Evolutionary conservation across 2,888 invertebrate species (phyloP), one percentile per base, ranked within the genome.

Genomic region (Eremobia ochroleuca): DNA sequence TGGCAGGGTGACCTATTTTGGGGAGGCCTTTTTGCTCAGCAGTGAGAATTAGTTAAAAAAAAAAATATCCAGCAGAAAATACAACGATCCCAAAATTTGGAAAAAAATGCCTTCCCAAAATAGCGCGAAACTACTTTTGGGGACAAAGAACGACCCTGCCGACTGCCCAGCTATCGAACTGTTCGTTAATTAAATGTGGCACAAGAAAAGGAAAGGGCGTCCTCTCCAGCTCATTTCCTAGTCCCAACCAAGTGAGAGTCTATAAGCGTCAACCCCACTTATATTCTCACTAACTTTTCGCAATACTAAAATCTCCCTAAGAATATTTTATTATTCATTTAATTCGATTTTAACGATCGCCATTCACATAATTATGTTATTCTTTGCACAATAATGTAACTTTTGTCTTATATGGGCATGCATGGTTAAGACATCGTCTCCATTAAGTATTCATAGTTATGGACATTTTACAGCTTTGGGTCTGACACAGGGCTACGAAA

Each of bases 381-480:
- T 81, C 46, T 79, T 81, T 83, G 67, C 80, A 79, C 77, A 87
- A 85, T 81, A 79, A 79, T 86, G 80, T 80, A 85, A 73, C 73
- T 76, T 80, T 76, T 79, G 62, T 66, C 82, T 46, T 84, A 77
- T 83, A 89, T 79, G 77, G 86, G 59, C 6, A 40, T 66, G 59
- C 6, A 40, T 66, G 55, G 75, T 83, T 89, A 82, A 70, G 77
- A 84, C 73, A 79, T 87, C 76, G 68, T 68, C 43, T 49, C 58
- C 37, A 76, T 79, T 74, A 79, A 74, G 69, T 79, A 84, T 83
- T 77, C 77, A 81, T 79, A 74, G 58, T 55, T 79, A 83, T 86
- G 68, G 58, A 1, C 59, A n/a, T 70, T 77, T 74, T 61, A 68
- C 34, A 64, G 43, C 70, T 81, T 69, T 43, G 43, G 18, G 31